Conservation (phyloP, 1,140 invertebrate genomes). For the Caenorhabditis briggsae region DNA sequence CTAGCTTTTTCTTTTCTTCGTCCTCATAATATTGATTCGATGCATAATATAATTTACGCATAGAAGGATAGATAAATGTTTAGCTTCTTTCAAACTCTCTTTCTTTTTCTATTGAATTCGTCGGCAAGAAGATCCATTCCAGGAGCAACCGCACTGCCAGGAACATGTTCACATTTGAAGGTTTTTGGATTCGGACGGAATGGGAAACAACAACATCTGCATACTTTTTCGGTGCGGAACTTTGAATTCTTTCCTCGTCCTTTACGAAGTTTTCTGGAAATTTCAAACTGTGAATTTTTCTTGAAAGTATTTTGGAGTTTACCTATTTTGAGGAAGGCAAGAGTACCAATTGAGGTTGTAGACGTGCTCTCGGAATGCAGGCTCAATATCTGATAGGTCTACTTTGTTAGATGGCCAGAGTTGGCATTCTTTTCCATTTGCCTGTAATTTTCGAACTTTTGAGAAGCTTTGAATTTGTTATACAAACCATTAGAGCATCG, state of each 20-base stretch:
- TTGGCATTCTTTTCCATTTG: slow-evolving; percentile 74
- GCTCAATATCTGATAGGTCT: slow-evolving; percentile 71
- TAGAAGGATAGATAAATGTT: slow-evolving; percentile 35
- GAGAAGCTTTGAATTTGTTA: not conserved
- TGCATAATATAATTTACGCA: slow-evolving; percentile 51
- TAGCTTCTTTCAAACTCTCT: not conserved
- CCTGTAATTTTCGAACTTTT: slow-evolving; percentile 52
- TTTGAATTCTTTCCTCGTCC: slow-evolving; percentile 58
- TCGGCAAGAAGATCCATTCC: slow-evolving; percentile 68
- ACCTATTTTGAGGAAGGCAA: slow-evolving; percentile 72
- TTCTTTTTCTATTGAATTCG: slow-evolving; percentile 38
- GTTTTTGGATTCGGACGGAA: slow-evolving; percentile 73
- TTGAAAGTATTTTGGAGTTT: slow-evolving; percentile 7
- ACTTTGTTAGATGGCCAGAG: slow-evolving; percentile 75
- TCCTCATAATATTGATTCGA: slow-evolving; percentile 39
- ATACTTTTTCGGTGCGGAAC: slow-evolving; percentile 70
- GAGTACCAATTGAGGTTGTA: slow-evolving; percentile 73
- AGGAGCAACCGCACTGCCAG: slow-evolving; percentile 70
- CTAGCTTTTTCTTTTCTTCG: not conserved
- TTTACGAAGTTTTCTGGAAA: slow-evolving; percentile 70
- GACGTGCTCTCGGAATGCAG: slow-evolving; percentile 73
- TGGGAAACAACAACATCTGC: slow-evolving; percentile 77
- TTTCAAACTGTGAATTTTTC: not conserved
- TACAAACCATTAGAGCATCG: slow-evolving; percentile 66
- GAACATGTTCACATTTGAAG: slow-evolving; percentile 73